Percentiles rank a stretch among this genome's conserved stretches.
Conservation (phyloP, 1,140 invertebrate species). For the Brachionus rubens region DNA sequence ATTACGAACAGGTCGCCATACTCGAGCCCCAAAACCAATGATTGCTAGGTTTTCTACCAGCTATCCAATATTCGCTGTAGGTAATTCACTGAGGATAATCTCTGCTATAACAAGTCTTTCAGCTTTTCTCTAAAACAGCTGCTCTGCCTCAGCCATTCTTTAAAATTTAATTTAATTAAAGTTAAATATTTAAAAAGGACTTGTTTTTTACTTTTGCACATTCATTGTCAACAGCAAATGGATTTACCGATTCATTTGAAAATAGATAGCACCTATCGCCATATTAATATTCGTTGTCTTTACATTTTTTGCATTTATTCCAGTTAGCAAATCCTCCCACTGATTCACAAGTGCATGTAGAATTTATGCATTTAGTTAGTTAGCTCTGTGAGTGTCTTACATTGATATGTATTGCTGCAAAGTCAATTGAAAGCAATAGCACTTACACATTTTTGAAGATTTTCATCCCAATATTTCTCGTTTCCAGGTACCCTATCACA, state of each 20-base stretch:
- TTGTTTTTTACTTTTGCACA: conserved; percentile 7
- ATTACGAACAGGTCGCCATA: too few relatives aligned
- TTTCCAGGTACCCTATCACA: neutral
- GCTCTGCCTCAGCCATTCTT: too few relatives aligned
- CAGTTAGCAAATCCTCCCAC: neutral
- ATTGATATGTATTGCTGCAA: neutral
- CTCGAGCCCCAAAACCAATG: too few relatives aligned
- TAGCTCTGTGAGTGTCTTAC: neutral
- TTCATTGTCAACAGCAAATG: neutral
- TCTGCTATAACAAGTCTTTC: too few relatives aligned
- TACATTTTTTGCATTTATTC: conserved; percentile 1
- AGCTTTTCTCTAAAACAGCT: too few relatives aligned
- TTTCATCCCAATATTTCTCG: neutral
- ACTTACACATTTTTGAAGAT: neutral
- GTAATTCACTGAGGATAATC: too few relatives aligned
- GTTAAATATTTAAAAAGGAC: too few relatives aligned
- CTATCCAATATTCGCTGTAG: too few relatives aligned
- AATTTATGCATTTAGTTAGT: conserved; percentile 7
- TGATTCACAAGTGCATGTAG: neutral
- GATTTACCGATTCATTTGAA: neutral
- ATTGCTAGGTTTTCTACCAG: too few relatives aligned
- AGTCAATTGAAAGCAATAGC: neutral
- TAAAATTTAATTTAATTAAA: too few relatives aligned
- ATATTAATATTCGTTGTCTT: neutral
- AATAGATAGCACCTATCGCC: neutral